Evolutionary conservation across 1,140 invertebrate genomes (phyloP).

Genomic region (Araneus ventricosus): DNA sequence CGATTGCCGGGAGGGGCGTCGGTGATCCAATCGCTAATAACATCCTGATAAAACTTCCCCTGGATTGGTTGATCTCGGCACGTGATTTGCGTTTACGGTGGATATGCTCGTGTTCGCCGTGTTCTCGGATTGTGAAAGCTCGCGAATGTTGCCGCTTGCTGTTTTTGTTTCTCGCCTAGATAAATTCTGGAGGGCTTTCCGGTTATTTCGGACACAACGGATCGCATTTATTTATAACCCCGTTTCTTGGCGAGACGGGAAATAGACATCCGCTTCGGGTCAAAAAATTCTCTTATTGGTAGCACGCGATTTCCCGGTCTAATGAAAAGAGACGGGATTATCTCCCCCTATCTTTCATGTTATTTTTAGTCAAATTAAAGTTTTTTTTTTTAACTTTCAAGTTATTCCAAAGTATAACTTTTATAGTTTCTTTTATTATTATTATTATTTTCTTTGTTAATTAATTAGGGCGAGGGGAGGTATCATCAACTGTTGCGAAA

Average conservation of each 20-base stretch:
- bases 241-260: constrained; percentile 35
- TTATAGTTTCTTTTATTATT: too few relatives aligned
- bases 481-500: too few relatives aligned
- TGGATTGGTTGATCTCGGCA: not conserved
- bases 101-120: not conserved
- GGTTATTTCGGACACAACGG: constrained; percentile 34
- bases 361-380: not conserved
- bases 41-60: not conserved
- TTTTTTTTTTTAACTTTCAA: too few relatives aligned
- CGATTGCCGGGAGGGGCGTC: constrained; percentile 24
- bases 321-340: not conserved
- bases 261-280: constrained; percentile 49
- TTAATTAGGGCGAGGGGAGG: too few relatives aligned
- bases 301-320: not conserved
- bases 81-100: constrained; percentile 18
- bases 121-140: not conserved
- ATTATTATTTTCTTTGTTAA: too few relatives aligned
- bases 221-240: constrained; percentile 37
- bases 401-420: too few relatives aligned
- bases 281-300: constrained; percentile 5
- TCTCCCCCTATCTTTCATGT: not conserved
- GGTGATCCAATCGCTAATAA: constrained; percentile 55
- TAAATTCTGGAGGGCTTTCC: constrained; percentile 32
- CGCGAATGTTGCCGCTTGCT: not conserved
- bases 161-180: not conserved